Conservation (phyloP, 2,113 vertebrate genomes). For the Holacanthus passer region DNA sequence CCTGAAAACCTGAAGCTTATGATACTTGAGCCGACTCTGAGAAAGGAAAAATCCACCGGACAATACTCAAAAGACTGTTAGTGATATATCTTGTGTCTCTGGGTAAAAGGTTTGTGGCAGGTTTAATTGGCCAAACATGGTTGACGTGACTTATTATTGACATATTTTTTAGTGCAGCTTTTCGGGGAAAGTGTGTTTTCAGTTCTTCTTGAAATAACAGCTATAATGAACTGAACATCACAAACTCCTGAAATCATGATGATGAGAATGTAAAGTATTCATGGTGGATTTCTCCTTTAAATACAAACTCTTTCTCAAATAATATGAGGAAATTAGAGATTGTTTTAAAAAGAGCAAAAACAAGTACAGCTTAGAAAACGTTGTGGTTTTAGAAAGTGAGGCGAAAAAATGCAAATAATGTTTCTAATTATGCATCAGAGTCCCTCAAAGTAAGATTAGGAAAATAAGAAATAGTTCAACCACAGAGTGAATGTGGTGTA, state of each 20-base stretch:
- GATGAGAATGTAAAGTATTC: background rate
- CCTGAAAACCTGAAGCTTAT: too few species aligned
- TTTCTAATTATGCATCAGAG: background rate
- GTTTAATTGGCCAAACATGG: background rate
- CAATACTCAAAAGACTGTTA: constrained; percentile 14
- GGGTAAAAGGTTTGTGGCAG: too few species aligned
- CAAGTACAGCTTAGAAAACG: background rate
- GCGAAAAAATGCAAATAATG: background rate
- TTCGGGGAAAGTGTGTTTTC: background rate
- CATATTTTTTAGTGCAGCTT: too few species aligned
- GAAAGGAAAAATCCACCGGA: constrained; percentile 36
- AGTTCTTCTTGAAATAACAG: too few species aligned
- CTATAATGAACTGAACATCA: background rate
- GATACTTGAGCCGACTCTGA: background rate
- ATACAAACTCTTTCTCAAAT: background rate
- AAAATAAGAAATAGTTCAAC: background rate
- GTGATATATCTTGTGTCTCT: background rate
- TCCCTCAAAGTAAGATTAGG: background rate
- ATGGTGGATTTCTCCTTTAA: constrained; percentile 40
- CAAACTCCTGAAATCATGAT: background rate
- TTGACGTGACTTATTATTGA: too few species aligned
- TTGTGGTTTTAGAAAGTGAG: background rate
- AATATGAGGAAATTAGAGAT: background rate
- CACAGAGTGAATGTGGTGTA: background rate
- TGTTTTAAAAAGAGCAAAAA: background rate